Base-by-base conservation (phyloP, 2,888 invertebrate genomes). In the Eustalomyia histrio region DNA sequence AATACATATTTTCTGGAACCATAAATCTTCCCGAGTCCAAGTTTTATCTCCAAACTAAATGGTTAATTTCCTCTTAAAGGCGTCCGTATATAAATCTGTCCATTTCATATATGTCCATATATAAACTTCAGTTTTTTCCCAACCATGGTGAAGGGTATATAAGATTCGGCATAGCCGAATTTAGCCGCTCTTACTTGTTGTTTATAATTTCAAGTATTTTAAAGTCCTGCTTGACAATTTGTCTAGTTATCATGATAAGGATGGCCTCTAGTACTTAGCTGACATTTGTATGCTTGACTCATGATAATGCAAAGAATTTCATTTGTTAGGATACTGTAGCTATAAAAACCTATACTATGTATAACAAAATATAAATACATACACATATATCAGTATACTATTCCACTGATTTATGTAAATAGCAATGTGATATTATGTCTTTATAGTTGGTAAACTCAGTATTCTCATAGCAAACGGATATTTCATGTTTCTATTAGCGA, bases 221-320 rank as follows among this genome's bases (percentile, higher is more conserved):
- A 39, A 39, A 39, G 39, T 39, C 14, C 14, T 39, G 39, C 12
- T 39, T 39, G 1, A 39, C 39, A 39, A 39, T 14, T 39, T 39
- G 39, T 39, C 39, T 39, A 39, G 39, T 3, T 39, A 39, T 55
- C 55, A 67, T 57, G 43, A 43, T 21, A 24, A 10, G 21, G n/a
- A 39, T 55, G 24, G 12, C 55, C 43, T 43, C 5, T 24, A 55
- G 43, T 18, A 47, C 24, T 55, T 16, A 35, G 18, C n/a, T 67
- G 67, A 39, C 55, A 67, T 43, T 43, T 43, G 55, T 43, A 57
- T 39, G 43, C 55, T 55, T 67, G 39, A 43, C 39, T 39, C 67
- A 55, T 67, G 67, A 67, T 55, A 16, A 55, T 24, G 43, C 16
- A 24, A 21, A 43, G 24, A 29, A 50, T 47, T 63, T 10, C 24